phyloP scores from a whole-genome alignment of 2,888 invertebrate genomes.

The Hypolimnas misippus region DNA sequence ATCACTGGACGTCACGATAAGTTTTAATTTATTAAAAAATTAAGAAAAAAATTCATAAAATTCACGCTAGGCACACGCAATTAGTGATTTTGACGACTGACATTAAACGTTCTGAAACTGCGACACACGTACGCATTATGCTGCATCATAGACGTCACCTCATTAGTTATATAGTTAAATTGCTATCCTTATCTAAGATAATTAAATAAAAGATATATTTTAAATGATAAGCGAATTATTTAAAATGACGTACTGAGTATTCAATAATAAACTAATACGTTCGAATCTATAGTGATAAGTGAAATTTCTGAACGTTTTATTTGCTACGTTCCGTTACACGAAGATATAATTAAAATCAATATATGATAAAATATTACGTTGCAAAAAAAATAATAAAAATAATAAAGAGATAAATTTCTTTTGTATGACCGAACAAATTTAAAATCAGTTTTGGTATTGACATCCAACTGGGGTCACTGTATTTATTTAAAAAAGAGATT shows the following conservation, averaged over 20 bases:
- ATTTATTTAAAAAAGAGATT: no score
- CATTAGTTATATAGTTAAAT: neutral
- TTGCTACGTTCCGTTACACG: constrained; percentile 36
- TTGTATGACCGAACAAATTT: no score
- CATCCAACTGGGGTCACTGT: no score
- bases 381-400: neutral
- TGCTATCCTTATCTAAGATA: neutral
- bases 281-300: neutral
- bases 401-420: no score
- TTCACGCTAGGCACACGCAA: constrained; percentile 58
- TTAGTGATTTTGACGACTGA: constrained; percentile 40
- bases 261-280: neutral
- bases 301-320: constrained; percentile 30
- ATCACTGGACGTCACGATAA: constrained; percentile 54
- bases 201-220: neutral
- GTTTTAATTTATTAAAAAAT: constrained; percentile 41
- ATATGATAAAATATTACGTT: neutral
- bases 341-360: constrained; percentile 18
- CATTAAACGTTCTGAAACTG: constrained; percentile 35
- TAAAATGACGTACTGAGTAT: neutral
- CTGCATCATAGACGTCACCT: constrained; percentile 29
- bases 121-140: constrained; percentile 39
- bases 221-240: neutral
- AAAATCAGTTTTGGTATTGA: no score
- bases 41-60: constrained; percentile 47